phyloP scores from a whole-genome alignment of 64 coral and sea anemone species.

The Montipora foliosa region DNA sequence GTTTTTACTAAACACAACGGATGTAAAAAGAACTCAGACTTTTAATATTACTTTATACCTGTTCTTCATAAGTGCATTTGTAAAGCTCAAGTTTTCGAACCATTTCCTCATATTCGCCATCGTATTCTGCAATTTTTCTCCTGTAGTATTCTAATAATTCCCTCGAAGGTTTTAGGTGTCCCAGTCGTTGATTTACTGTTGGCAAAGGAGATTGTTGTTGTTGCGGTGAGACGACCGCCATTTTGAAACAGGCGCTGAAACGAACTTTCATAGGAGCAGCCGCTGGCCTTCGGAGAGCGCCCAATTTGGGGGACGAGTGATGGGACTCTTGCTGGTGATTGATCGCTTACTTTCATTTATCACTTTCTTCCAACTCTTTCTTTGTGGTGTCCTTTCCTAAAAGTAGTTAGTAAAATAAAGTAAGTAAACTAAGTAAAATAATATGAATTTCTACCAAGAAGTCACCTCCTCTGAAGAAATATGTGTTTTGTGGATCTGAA shows the following conservation, averaged over 20 bases:
- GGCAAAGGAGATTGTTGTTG: conserved; percentile 77
- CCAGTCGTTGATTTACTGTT: conserved; percentile 93
- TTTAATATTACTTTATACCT: conserved; percentile 7
- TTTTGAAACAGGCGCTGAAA: conserved; percentile 73
- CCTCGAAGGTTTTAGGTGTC: conserved; percentile 91
- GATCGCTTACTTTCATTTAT: too few relatives aligned
- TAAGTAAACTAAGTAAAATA: too few relatives aligned
- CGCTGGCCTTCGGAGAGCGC: too few relatives aligned
- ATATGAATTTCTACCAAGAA: too few relatives aligned
- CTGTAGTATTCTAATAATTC: conserved; percentile 98
- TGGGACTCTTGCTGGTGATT: too few relatives aligned
- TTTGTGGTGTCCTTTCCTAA: too few relatives aligned
- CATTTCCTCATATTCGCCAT: conserved; percentile 97
- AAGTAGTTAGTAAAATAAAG: too few relatives aligned
- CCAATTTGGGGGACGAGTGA: too few relatives aligned
- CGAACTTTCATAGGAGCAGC: conserved; percentile 25
- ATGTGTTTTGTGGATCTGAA: too few relatives aligned
- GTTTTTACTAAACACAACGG: background rate
- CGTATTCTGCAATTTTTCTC: conserved; percentile 98
- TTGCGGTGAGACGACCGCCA: conserved; percentile 23
- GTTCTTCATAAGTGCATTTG: conserved; percentile 99
- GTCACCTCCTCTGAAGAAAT: too few relatives aligned
- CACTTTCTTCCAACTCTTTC: too few relatives aligned
- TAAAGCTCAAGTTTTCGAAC: conserved; percentile 89
- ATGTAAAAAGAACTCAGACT: background rate